Conservation (phyloP, 2,797 vertebrate genomes). For the Gymnopithys bicolor region DNA sequence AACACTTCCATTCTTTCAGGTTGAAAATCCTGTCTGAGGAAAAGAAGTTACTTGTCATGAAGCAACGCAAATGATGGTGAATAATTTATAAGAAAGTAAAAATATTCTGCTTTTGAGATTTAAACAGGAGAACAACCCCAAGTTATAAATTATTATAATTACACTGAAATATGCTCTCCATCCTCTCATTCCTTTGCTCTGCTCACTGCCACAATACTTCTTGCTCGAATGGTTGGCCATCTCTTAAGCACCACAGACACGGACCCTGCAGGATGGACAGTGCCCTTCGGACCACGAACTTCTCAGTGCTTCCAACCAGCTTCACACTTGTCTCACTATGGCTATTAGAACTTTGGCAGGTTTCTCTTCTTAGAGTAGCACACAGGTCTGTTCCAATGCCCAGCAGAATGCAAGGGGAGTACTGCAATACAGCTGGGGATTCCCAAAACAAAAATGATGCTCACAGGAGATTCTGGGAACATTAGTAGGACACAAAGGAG, state of each 20-base stretch:
- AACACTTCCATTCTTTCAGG: slow-evolving; percentile 51
- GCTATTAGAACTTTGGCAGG: background rate
- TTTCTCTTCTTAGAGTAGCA: background rate
- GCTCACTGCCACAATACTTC: background rate
- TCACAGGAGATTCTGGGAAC: background rate
- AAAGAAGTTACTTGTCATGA: slow-evolving; percentile 59
- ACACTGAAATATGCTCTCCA: slow-evolving; percentile 4
- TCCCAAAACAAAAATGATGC: background rate
- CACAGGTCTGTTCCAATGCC: background rate
- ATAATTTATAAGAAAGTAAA: slow-evolving; percentile 72
- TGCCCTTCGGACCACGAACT: background rate
- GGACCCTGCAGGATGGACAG: background rate
- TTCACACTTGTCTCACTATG: background rate
- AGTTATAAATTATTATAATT: slow-evolving; percentile 69
- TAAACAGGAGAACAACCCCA: slow-evolving; percentile 51
- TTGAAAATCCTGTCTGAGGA: slow-evolving; percentile 61
- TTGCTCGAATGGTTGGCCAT: background rate
- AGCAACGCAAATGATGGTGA: slow-evolving; percentile 58
- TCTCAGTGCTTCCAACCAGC: background rate
- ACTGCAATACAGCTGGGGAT: background rate
- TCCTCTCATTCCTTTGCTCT: background rate
- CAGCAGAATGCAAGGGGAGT: background rate
- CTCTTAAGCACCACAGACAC: rapidly evolving
- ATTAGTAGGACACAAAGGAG: background rate
- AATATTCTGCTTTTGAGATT: slow-evolving; percentile 66